phyloP scores from a whole-genome alignment of 2,888 invertebrate genomes.

The Lasius platythorax region DNA sequence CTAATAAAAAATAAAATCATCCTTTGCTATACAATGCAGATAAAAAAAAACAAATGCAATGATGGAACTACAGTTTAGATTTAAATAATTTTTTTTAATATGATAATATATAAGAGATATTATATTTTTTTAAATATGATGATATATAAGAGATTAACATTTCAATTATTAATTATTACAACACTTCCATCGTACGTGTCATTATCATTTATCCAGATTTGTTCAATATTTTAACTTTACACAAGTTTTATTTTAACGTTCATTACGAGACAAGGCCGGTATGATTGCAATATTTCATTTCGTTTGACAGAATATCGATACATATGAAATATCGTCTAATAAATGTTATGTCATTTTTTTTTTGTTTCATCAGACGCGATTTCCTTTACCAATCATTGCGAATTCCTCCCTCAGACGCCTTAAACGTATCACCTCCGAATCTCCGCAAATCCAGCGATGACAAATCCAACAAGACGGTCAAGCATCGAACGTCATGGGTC shows the following conservation, averaged over 20 bases:
- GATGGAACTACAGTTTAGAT: neutral
- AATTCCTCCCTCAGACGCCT: neutral
- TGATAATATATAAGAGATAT: neutral
- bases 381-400: neutral
- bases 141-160: neutral
- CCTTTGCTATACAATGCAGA: neutral
- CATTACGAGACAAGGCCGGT: too few relatives aligned
- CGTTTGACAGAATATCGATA: neutral
- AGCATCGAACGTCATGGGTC: conserved; percentile 15
- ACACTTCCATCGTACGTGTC: neutral
- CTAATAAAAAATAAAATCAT: neutral
- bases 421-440: neutral
- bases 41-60: neutral
- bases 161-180: conserved; percentile 16
- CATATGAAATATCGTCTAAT: neutral
- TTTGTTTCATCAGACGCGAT: neutral
- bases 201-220: neutral
- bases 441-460: neutral
- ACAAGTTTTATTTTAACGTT: neutral
- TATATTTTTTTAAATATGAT: too few relatives aligned
- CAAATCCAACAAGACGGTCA: neutral
- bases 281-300: neutral
- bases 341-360: neutral
- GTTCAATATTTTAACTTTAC: neutral
- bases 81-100: neutral